phyloP scores from a whole-genome alignment of 2,888 invertebrate genomes.

The Balanococcus diminutus region DNA sequence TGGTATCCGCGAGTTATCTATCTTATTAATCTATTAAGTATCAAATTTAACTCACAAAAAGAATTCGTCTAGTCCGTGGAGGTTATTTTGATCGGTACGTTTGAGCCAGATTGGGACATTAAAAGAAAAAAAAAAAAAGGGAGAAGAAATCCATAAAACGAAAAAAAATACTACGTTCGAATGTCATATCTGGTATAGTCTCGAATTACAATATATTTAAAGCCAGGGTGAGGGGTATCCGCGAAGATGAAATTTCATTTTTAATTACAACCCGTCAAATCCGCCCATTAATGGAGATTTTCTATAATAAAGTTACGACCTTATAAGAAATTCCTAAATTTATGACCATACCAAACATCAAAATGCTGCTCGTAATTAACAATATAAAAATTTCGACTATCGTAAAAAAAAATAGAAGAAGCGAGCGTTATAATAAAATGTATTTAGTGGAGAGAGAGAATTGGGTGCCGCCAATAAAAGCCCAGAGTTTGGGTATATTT shows the following conservation, averaged over 20 bases:
- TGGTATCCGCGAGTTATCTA: background rate
- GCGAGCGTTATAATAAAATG: constrained; percentile 20
- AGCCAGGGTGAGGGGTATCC: no score
- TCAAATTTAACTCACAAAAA: background rate
- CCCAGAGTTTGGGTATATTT: background rate
- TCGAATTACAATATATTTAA: constrained; percentile 19
- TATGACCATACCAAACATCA: background rate
- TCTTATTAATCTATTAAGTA: constrained; percentile 8
- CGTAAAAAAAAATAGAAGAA: background rate
- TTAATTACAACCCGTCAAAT: constrained; percentile 15
- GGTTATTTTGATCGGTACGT: background rate
- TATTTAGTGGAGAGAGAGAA: constrained; percentile 18
- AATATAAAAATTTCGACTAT: background rate
- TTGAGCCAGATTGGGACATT: background rate
- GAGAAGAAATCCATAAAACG: constrained; percentile 29
- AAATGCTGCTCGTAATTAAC: constrained; percentile 24
- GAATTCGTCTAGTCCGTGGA: background rate
- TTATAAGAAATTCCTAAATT: constrained; percentile 21
- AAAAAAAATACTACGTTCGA: background rate
- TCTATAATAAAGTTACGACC: background rate
- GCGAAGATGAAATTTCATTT: background rate
- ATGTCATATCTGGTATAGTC: constrained; percentile 6
- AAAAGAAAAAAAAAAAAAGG: background rate
- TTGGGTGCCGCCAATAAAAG: constrained; percentile 37
- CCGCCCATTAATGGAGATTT: constrained; percentile 28